Evolutionary conservation across 2,888 invertebrate species (phyloP), one percentile per base, ranked within the genome.

Genomic region (Dryocosmus kuriphilus): DNA sequence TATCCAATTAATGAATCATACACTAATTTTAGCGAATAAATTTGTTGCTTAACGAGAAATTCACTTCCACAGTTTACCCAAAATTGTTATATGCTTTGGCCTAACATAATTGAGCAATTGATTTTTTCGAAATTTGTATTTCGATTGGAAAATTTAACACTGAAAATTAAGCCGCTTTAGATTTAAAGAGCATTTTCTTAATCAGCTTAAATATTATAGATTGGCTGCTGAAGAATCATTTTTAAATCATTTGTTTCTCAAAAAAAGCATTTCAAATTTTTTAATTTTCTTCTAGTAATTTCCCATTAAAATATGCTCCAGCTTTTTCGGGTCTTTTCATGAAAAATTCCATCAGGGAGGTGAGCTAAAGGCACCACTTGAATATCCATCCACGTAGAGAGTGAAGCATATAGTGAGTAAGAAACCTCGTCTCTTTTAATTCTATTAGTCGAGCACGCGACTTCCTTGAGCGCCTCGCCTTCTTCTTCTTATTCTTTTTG

Each of bases 401-500:
- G 60, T 16, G 16, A 55, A 9, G 55, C 55, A 55, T 55, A 55
- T 55, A 55, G 55, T 55, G 55, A 55, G 27, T 60, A 24, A 60
- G 27, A 7, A 60, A 60, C 11, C 27, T 16, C 16, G 60, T 60
- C 16, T 60, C 22, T 57, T 60, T 60, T 60, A 60, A 60, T 60
- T 60, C 60, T 60, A 60, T 60, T 60, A 60, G 60, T 60, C 27
- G 27, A 60, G 60, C 60, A 60, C 60, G 60, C 60, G 60, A 60
- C 14, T 60, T 60, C 27, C 60, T 60, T 60, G 27, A 16, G 60
- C 27, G 24, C 16, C 60, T 60, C 60, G 60, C 27, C 60, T 27
- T 24, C 14, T 57, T 14, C 57, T 24, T 60, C 16, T 60, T n/a
- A n/a, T n/a, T 60, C 0, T 22, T 60, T 57, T 27, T 60, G 60